Evolutionary conservation across 2,113 vertebrate genomes (phyloP).

Genomic region (Dasyurus viverrinus): DNA sequence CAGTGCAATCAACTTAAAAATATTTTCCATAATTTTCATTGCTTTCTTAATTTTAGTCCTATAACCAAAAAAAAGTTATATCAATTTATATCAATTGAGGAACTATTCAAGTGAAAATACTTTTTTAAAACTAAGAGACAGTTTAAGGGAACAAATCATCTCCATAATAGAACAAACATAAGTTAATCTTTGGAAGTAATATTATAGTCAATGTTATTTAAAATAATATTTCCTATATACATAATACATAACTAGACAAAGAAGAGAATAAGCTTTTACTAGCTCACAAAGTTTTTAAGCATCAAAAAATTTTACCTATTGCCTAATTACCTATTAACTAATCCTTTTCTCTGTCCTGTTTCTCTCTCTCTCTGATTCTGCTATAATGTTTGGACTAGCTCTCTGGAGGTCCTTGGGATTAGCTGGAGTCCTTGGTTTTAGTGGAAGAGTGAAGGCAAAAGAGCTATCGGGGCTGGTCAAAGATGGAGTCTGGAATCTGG

Average conservation of each 20-base stretch:
- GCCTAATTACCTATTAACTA: background rate
- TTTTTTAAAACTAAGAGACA: background rate
- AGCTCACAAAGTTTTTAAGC: background rate
- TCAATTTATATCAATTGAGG: background rate
- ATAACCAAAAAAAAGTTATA: constrained; percentile 3
- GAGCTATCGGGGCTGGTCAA: too few species aligned
- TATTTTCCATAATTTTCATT: constrained; percentile 36
- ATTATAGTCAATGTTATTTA: background rate
- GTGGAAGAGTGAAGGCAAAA: too few species aligned
- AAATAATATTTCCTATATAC: background rate
- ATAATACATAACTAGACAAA: background rate
- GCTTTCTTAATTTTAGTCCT: constrained; percentile 40
- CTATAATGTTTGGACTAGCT: too few species aligned
- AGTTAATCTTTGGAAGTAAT: background rate
- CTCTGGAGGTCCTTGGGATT: too few species aligned
- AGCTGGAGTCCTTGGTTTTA: too few species aligned
- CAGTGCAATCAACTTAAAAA: background rate
- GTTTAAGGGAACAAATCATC: constrained; percentile 22
- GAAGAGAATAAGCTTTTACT: background rate
- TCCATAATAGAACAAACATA: background rate
- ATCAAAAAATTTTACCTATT: background rate
- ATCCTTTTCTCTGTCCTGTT: background rate
- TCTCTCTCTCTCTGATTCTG: background rate
- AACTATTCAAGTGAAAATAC: constrained; percentile 36
- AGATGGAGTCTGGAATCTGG: too few species aligned